Base-by-base conservation (phyloP, 2,888 invertebrate species). In the Priocnemis perturbator region DNA sequence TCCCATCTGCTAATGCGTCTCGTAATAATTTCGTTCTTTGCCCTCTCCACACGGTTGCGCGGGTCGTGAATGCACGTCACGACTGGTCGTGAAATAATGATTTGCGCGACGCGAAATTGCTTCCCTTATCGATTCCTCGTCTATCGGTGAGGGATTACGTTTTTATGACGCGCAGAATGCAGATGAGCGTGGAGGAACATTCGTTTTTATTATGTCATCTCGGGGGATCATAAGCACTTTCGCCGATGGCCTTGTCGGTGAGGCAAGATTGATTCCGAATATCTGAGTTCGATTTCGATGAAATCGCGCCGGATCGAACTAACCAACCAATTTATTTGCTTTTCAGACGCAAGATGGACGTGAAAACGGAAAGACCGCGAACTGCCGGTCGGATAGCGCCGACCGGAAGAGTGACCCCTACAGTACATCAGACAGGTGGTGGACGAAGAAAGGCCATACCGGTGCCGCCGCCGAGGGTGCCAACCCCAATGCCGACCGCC, bases 401-500 rank as follows among this genome's bases (percentile, higher is more conserved):
- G 60, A 84, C 87, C 68, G 88, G 87, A 71, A 86, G 88, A 70
- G 82, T 86, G 60, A 87, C 87, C 48, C 86, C 88, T 64, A 86
- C 83, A 60, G 82, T 86, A 62, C 86, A 88, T 77, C 86, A 87
- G 74, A 83, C 83, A 47, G 79, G 78, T 71, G 82, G 82, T 69
- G 86, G 83, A 70, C 83, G 87, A 71, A 84, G 88, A 64, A 88
- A 88, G 83, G 88, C 91, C 17, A 91, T 91, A 80, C 91, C 91
- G 0, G 91, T 91, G 30, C 90, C 90, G 67, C 91, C 91, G 45
- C 91, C 91, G 45, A 87, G 91, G 69, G 90, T 91, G 52, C 91
- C 91, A 45, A 91, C 91, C 55, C 91, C 91, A 2, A 91, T 91
- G 91, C 91, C 91, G 14, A 83, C 87, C 30, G 86, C 88, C 52